Conservation (phyloP, 37 sponge, comb jelly and placozoan species). For the Dysidea cf. avara region DNA sequence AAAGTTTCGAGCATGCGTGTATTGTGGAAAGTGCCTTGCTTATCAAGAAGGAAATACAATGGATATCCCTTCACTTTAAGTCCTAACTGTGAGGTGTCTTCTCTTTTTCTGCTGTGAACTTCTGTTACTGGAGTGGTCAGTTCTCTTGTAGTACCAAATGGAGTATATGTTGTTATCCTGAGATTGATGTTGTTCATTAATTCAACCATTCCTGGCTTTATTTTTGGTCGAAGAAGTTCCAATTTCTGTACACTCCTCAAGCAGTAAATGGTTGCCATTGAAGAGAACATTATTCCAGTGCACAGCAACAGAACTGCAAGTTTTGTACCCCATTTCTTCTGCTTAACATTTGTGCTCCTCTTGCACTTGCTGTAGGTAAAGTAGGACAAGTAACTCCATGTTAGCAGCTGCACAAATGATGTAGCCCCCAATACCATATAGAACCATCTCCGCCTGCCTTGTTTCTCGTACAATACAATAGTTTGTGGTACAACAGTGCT, state of each 20-base stretch:
- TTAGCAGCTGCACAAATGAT: slow-evolving; percentile 50
- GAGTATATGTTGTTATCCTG: slow-evolving; percentile 37
- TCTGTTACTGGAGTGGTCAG: slow-evolving; percentile 21
- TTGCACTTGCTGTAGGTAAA: slow-evolving; percentile 36
- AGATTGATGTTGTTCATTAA: not conserved
- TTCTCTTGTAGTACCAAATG: slow-evolving; percentile 16
- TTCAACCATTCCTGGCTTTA: too few relatives aligned
- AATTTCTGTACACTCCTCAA: slow-evolving; percentile 48
- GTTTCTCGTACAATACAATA: slow-evolving; percentile 34
- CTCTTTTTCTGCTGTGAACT: not conserved
- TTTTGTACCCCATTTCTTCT: slow-evolving; percentile 34
- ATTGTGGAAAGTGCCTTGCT: slow-evolving; percentile 8
- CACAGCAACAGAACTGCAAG: slow-evolving; percentile 34
- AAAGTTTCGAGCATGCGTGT: slow-evolving; percentile 32
- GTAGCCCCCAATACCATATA: slow-evolving; percentile 39
- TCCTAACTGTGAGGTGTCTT: slow-evolving; percentile 16
- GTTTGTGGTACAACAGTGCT: too few relatives aligned
- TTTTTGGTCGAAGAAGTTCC: slow-evolving; percentile 1
- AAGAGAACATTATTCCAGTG: slow-evolving; percentile 51
- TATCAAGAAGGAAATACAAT: slow-evolving; percentile 54
- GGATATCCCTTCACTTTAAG: slow-evolving; percentile 55
- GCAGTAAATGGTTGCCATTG: slow-evolving; percentile 55
- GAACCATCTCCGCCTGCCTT: slow-evolving; percentile 11
- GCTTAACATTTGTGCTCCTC: not conserved
- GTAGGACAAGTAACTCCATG: slow-evolving; percentile 64